Base-by-base conservation (phyloP, 2,797 vertebrate species). In the Eulemur coronatus region DNA sequence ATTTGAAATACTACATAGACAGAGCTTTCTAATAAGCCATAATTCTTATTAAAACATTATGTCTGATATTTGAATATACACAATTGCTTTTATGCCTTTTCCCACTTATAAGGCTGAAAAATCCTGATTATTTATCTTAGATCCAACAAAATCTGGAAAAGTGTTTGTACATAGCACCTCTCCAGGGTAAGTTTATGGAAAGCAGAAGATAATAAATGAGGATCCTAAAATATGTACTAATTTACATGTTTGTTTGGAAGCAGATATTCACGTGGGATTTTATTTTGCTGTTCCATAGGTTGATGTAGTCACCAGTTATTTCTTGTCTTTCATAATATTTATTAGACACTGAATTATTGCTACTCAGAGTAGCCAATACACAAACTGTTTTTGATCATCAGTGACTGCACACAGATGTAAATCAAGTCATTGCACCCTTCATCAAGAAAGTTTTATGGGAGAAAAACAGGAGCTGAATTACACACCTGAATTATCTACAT, bases 171-270 rank as follows among this genome's bases (percentile, higher is more conserved):
- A 30, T 46, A 81, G 28, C 3, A 50, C 17, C 20, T 69, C 15
- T 43, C n/a, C 28, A 46, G 10, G 22, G 15, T 76, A 89, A 28
- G 67, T 59, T 55, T 69, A 46, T 2, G 30, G 24, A 65, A 76
- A 55, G 33, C 90, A 84, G 69, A 65, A 26, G 22, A 67, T 46
- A 55, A 76, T 35, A 82, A 78, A 72, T 17, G 3, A 52, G 4
- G 1, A 3, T 86, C 22, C 17, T 89, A 91, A 67, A 81, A 59
- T 84, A 89, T 43, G 8, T 30, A n/a, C 35, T 78, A 57, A 76
- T 59, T 91, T 92, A 92, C 91, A 61, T 92, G 12, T 81, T 87
- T 86, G n/a, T 22, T 73, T 89, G 69, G 78, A 85, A 94, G 72
- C 55, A 33, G 81, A 79, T 59, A 5, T 84, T 84, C 91, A 79